These are phyloP conservation scores for Xerus inauris DNA, from an alignment of 2,113 vertebrate genomes.

Conservation along the genomic window DNA sequence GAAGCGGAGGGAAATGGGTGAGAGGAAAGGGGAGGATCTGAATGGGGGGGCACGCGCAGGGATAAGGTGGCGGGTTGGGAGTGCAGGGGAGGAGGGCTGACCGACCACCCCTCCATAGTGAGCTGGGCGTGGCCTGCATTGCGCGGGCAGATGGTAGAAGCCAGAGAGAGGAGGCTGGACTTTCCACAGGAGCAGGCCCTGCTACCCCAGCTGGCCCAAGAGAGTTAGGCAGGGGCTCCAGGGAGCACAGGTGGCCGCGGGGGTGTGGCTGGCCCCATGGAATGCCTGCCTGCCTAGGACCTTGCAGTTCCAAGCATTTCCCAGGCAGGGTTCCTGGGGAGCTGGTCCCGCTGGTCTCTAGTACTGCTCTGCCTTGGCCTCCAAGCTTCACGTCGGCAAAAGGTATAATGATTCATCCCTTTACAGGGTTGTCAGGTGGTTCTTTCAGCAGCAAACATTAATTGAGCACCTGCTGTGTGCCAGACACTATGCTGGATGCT, in stretches of 20 bases:
- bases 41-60: not conserved
- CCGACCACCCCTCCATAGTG: not conserved
- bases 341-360: not conserved
- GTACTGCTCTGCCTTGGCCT: no score
- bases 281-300: not conserved
- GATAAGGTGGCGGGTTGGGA: not conserved
- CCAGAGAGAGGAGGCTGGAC: not conserved
- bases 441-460: not conserved
- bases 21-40: not conserved
- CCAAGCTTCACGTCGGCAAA: not conserved
- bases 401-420: not conserved
- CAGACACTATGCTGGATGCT: not conserved
- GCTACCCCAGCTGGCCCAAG: not conserved
- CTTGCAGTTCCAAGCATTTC: not conserved
- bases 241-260: not conserved
- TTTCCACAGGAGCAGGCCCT: rapidly evolving
- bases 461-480: not conserved
- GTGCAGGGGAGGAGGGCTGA: not conserved
- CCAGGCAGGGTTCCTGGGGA: not conserved
- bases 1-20: not conserved
- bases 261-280: not conserved
- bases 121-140: not conserved
- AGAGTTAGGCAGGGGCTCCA: not conserved
- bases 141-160: not conserved
- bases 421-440: not conserved